These are phyloP conservation scores for Phalera bucephala DNA, from an alignment of 2,888 invertebrate genomes.

Conservation along the genomic window DNA sequence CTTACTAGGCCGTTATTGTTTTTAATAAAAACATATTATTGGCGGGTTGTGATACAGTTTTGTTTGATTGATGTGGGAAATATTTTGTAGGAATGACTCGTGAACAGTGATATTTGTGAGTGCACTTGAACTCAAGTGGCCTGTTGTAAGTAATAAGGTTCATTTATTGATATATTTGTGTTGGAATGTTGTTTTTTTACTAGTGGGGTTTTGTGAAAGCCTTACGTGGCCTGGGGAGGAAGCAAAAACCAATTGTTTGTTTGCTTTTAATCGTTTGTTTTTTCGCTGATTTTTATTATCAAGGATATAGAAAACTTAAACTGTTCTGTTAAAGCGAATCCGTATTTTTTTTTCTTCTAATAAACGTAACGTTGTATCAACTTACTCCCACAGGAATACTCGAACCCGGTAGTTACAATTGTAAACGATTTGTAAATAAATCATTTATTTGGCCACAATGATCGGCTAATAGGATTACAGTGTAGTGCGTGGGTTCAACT, in stretches of 20 bases:
- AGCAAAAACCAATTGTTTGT: too few relatives aligned
- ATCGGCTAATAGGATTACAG: constrained; percentile 73
- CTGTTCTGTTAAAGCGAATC: too few relatives aligned
- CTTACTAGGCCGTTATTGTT: constrained; percentile 50
- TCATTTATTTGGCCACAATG: constrained; percentile 75
- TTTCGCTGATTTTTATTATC: too few relatives aligned
- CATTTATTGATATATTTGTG: constrained; percentile 3
- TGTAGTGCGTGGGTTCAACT: constrained; percentile 67
- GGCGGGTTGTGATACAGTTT: constrained; percentile 43
- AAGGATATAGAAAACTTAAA: too few relatives aligned
- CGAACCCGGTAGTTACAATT: constrained; percentile 44
- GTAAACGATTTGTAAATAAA: constrained; percentile 68
- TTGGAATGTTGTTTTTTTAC: too few relatives aligned
- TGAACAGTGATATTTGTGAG: constrained; percentile 1
- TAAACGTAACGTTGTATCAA: too few relatives aligned
- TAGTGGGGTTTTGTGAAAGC: too few relatives aligned
- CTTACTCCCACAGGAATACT: constrained; percentile 41
- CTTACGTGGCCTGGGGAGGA: too few relatives aligned
- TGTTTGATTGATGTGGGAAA: constrained; percentile 76
- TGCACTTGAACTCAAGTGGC: not conserved
- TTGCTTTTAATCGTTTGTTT: too few relatives aligned
- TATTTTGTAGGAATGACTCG: constrained; percentile 11
- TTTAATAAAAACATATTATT: constrained; percentile 61
- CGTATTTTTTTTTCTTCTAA: too few relatives aligned
- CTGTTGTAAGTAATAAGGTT: not conserved